Conservation (phyloP, 2,888 invertebrate species). For the Colletes collaris region DNA sequence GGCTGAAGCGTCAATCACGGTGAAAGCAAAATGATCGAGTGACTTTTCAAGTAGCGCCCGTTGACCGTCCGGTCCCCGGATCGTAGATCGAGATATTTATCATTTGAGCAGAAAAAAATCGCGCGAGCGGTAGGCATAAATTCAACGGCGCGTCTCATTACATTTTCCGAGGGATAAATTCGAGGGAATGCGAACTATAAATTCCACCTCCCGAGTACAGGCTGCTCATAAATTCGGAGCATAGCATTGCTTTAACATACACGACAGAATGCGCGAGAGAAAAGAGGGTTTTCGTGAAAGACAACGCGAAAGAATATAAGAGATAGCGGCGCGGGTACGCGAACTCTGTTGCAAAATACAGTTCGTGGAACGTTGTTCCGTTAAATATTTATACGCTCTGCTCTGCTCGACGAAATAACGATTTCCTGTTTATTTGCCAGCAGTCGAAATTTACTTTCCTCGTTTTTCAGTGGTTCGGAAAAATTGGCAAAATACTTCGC, state of each 20-base stretch:
- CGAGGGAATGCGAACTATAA: conserved; percentile 60
- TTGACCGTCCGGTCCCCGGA: conserved; percentile 14
- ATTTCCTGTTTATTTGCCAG: conserved; percentile 8
- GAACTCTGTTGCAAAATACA: conserved; percentile 2
- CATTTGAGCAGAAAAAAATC: conserved; percentile 50
- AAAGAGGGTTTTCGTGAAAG: conserved; percentile 57
- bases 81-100: conserved; percentile 52
- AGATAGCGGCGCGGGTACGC: conserved; percentile 8
- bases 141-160: conserved; percentile 51
- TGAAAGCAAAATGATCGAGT: conserved; percentile 30
- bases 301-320: conserved; percentile 59
- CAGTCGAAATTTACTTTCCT: background rate
- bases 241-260: conserved; percentile 55
- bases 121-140: conserved; percentile 48
- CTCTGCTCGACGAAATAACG: conserved; percentile 22
- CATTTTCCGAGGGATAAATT: conserved; percentile 64
- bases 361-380: conserved; percentile 17
- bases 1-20: conserved; percentile 18
- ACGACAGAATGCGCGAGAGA: conserved; percentile 51
- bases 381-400: conserved; percentile 26
- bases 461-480: background rate
- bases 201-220: conserved; percentile 54
- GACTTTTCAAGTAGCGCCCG: conserved; percentile 9
- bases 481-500: too few species aligned
- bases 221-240: conserved; percentile 57